These are phyloP conservation scores for Spilarctia lutea DNA, from an alignment of 2,888 invertebrate species.

Conservation along the genomic window DNA sequence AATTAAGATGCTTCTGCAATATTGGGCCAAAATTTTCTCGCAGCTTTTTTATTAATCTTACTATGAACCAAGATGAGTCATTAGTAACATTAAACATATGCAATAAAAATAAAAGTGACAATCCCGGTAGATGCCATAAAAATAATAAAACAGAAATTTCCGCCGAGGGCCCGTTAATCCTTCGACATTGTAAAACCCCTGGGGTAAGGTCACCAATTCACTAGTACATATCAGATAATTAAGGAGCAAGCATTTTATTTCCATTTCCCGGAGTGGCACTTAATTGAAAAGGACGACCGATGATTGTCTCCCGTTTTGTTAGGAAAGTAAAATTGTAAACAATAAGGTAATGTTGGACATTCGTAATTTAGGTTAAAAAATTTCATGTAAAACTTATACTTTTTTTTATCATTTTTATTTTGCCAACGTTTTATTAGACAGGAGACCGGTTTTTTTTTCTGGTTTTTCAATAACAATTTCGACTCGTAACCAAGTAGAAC, in stretches of 20 bases:
- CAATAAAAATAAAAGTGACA: slow-evolving; percentile 35
- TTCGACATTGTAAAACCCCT: slow-evolving; percentile 48
- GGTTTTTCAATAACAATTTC: neutral
- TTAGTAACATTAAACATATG: slow-evolving; percentile 38
- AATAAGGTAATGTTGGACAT: neutral
- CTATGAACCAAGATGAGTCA: slow-evolving; percentile 22
- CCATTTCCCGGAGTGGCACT: slow-evolving; percentile 30
- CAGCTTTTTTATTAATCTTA: neutral
- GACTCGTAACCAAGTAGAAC: neutral
- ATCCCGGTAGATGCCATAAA: slow-evolving; percentile 43
- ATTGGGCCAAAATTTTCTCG: neutral
- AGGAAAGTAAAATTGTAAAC: neutral
- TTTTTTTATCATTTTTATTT: neutral
- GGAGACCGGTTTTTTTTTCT: neutral
- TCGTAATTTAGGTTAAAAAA: neutral
- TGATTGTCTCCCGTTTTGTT: slow-evolving; percentile 16
- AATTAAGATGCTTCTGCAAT: too few relatives aligned
- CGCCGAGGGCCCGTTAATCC: slow-evolving; percentile 52
- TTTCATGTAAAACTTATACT: neutral
- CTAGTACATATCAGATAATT: slow-evolving; percentile 50
- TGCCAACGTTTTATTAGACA: neutral
- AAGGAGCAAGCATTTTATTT: slow-evolving; percentile 42
- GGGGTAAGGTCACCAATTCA: slow-evolving; percentile 24
- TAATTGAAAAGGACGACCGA: slow-evolving; percentile 34
- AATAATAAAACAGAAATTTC: slow-evolving; percentile 46